These are phyloP conservation scores for Recurvirostra avosetta DNA, from an alignment of 2,113 vertebrate species.

Conservation along the genomic window DNA sequence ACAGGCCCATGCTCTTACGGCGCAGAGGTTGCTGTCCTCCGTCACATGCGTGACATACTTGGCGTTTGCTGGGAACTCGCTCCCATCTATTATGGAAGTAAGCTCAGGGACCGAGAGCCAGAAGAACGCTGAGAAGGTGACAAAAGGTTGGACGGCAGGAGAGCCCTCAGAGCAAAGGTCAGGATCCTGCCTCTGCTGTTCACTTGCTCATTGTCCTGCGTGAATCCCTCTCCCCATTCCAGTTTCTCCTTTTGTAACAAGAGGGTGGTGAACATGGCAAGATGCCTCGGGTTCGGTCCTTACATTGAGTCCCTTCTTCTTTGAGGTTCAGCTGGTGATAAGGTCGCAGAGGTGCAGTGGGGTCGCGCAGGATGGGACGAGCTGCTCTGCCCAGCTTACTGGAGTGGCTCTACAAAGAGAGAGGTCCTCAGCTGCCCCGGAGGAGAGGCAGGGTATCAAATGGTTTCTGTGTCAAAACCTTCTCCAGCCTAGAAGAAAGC, in stretches of 20 bases:
- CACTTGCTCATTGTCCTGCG: accelerated
- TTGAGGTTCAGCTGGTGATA: background rate
- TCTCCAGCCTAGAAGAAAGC: background rate
- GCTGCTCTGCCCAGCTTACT: background rate
- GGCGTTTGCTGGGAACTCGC: background rate
- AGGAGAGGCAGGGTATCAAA: background rate
- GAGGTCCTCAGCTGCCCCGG: background rate
- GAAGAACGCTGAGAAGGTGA: background rate
- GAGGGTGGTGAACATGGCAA: background rate
- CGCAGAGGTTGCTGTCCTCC: background rate
- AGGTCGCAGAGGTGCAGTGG: background rate
- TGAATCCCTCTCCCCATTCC: background rate
- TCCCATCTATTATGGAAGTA: background rate
- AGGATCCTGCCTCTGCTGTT: background rate
- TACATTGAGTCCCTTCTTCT: background rate
- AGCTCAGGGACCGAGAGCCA: background rate
- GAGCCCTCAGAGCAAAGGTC: background rate
- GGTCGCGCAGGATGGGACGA: background rate
- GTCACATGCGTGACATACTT: accelerated
- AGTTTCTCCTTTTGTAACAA: background rate
- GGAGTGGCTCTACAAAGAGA: background rate
- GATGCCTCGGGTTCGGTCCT: background rate
- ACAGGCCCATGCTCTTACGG: accelerated
- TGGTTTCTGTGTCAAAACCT: background rate
- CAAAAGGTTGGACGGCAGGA: background rate